Evolutionary conservation across 2,888 invertebrate species (phyloP), one percentile per base, ranked within the genome.

Genomic region (Hyposoter didymator): DNA sequence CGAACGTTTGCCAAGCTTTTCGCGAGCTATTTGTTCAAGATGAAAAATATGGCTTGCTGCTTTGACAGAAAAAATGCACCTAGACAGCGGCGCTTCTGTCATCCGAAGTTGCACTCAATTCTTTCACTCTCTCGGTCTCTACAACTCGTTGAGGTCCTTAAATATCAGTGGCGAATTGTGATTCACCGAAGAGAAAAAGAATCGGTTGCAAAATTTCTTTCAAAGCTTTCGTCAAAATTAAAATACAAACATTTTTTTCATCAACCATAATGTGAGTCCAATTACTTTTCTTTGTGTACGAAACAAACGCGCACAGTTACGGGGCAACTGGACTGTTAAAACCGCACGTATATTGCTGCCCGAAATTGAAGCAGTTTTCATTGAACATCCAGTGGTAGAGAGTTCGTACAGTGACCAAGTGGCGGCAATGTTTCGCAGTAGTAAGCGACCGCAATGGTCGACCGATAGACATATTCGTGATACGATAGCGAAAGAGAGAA

Each of bases 401-500:
- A 67, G 78, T 74, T 62, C 62, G 52, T 67, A 62, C 43, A 59
- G 55, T 73, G 35, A 49, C 64, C 69, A 62, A 82, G 64, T 72
- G 64, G 64, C 82, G 76, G 75, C 59, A 75, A 76, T 79, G 75
- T 70, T 85, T 67, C 19, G 78, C 73, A 73, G 85, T 82, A 80
- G 84, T 87, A 80, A 84, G 75, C 78, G 70, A 86, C 82, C 84
- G 78, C 85, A 80, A 74, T 86, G 81, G 84, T 85, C 76, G 69
- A 82, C 86, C 84, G 76, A 82, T 84, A 81, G 82, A 84, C 86
- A 67, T 80, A 82, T 82, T 76, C 67, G 75, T 75, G 79, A 67
- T 67, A 76, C 59, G 35, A 67, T 66, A 67, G 84, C 82, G 67
- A 80, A 78, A 84, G 84, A 39, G 76, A 66, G 66, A 19, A 35